phyloP scores from a whole-genome alignment of 1,140 invertebrate species.

The Leptinotarsa undecemlineata region DNA sequence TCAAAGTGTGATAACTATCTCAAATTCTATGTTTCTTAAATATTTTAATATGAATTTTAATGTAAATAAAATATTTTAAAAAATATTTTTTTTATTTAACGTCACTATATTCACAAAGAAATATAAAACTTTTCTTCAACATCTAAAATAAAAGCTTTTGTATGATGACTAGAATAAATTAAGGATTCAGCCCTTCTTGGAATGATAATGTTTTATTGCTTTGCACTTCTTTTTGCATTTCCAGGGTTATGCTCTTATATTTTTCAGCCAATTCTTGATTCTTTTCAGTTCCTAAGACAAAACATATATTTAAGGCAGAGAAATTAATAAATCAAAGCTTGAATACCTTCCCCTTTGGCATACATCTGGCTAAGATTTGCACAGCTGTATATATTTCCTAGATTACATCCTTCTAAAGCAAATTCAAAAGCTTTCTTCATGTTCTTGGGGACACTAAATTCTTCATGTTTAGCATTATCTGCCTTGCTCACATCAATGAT shows the following conservation, averaged over 20 bases:
- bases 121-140: not conserved
- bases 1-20: not conserved
- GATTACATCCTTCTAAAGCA: constrained; percentile 75
- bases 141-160: not conserved
- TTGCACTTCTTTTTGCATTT: constrained; percentile 69
- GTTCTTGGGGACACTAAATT: constrained; percentile 69
- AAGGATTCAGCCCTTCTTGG: constrained; percentile 62
- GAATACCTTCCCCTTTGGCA: constrained; percentile 64
- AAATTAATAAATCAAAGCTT: not conserved
- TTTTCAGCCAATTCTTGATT: constrained; percentile 70
- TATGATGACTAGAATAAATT: constrained; percentile 8
- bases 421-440: constrained; percentile 76
- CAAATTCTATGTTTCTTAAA: not conserved
- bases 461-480: constrained; percentile 44
- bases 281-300: constrained; percentile 64
- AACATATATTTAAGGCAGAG: not conserved
- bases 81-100: not conserved
- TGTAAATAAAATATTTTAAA: constrained; percentile 16
- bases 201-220: constrained; percentile 65
- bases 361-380: constrained; percentile 87
- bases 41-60: constrained; percentile 25
- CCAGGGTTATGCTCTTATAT: constrained; percentile 71
- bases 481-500: constrained; percentile 34
- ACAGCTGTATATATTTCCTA: constrained; percentile 82
- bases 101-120: not conserved